Conservation (phyloP, 2,797 vertebrate species). For the Tragopan temminckii region DNA sequence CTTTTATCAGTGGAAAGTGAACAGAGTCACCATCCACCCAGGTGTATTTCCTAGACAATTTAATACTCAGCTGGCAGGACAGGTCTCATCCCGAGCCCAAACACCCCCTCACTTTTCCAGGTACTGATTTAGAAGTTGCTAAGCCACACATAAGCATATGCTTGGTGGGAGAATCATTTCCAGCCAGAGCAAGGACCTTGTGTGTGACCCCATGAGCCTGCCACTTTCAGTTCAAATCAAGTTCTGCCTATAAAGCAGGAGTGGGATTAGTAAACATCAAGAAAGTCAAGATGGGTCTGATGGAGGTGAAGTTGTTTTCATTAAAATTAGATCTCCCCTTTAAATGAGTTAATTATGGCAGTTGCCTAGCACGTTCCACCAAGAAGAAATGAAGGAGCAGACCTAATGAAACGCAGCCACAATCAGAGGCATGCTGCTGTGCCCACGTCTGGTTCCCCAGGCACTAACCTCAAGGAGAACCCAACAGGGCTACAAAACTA, state of each 20-base stretch:
- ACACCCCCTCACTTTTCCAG: neutral
- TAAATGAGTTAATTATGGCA: neutral
- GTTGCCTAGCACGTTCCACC: neutral
- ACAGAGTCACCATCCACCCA: neutral
- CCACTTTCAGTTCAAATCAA: neutral
- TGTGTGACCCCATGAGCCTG: neutral
- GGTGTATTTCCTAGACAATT: neutral
- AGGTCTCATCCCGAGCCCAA: neutral
- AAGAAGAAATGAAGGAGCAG: neutral
- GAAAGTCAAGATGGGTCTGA: neutral
- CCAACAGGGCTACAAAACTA: neutral
- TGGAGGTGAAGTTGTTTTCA: neutral
- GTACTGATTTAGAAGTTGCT: neutral
- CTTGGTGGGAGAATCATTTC: neutral
- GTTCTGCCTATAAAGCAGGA: neutral
- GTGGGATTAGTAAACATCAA: neutral
- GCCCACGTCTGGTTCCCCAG: rapidly evolving
- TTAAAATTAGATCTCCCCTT: neutral
- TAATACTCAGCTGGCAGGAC: neutral
- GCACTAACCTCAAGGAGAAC: neutral
- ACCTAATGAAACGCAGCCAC: rapidly evolving
- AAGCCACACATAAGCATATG: neutral
- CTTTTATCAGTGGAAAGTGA: neutral
- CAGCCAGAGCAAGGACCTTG: neutral
- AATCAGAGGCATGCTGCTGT: rapidly evolving